Base-by-base conservation (phyloP, 2,113 vertebrate genomes). In the Cheilinus undulatus region DNA sequence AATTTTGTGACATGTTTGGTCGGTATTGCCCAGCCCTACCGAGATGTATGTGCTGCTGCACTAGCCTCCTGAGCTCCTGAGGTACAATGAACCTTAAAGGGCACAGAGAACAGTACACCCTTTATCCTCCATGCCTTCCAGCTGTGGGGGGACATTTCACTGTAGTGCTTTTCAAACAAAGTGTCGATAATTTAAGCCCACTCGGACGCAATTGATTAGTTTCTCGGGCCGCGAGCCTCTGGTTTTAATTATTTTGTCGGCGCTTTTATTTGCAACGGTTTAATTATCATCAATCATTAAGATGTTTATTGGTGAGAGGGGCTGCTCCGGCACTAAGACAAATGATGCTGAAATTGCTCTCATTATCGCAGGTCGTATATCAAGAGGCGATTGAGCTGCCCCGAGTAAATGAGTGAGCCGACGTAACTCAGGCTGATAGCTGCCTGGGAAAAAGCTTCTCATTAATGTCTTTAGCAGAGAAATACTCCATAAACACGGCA, bases 231-330 rank as follows among this genome's bases (percentile, higher is more conserved):
- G 27, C 12, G 62, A 22, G 80, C 73, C 66, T 73, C 81, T 69
- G 83, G 77, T 80, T 90, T 90, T 90, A 91, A 93, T 91, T 88
- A 93, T 88, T 88, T 86, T 81, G 77, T 80, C 61, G 22, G 60
- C 22, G 78, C 48, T 85, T 87, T 89, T 90, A 89, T 88, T 90
- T 84, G 85, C 84, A 53, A 22, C 13, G 50, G 60, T 89, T 91
- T 91, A 83, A 93, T 92, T 85, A 91, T 83, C 89, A 93, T 93
- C 82, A 89, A 88, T 93, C 92, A 91, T 76, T 69, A 80, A 43
- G 77, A 85, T 93, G 91, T 93, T 92, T 93, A 92, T 89, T 90
- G 86, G 86, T 71, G 80, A 78, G 82, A 6, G 48, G 78, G 60
- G 77, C 75, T 69, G 84, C 69, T 57, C 65, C 46, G 81, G 78